A percentile compares a stretch with the other conserved stretches of the same genome.
These are phyloP conservation scores for Oriolus oriolus DNA, from an alignment of 2,113 vertebrate species.

Conservation along the genomic window DNA sequence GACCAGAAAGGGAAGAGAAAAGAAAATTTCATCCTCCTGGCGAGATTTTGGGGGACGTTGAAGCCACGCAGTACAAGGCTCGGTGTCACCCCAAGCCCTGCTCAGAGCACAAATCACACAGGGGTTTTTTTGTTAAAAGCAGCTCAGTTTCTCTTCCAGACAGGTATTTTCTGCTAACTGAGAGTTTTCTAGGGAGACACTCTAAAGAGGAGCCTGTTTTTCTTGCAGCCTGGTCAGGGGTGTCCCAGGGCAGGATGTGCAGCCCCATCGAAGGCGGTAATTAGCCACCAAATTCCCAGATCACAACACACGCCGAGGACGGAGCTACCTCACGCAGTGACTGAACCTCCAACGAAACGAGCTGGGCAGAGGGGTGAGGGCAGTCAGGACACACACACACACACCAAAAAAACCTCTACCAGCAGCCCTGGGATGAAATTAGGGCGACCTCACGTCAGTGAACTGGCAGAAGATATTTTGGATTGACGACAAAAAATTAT, in stretches of 20 bases:
- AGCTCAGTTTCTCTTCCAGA: neutral
- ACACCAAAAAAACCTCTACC: neutral
- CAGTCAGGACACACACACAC: neutral
- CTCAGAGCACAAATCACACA: neutral
- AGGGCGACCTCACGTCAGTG: neutral
- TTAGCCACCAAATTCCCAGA: neutral
- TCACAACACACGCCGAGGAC: neutral
- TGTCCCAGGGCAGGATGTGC: neutral
- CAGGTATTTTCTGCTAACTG: neutral
- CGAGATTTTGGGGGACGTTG: neutral
- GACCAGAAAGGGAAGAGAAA: constrained; percentile 72
- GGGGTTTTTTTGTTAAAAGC: neutral
- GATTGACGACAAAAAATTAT: constrained; percentile 14
- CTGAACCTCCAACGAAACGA: neutral
- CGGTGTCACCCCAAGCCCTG: neutral
- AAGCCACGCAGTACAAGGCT: neutral
- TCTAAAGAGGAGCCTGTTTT: neutral
- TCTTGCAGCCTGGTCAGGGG: neutral
- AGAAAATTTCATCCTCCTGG: constrained; percentile 53
- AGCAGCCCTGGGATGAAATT: neutral
- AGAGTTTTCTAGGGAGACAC: neutral
- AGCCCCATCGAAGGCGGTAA: neutral
- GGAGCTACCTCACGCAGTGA: neutral
- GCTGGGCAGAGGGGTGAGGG: neutral
- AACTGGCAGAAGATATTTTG: constrained; percentile 1